Evolutionary conservation across 2,888 invertebrate genomes (phyloP).

Genomic region (Tuberolachnus salignus): DNA sequence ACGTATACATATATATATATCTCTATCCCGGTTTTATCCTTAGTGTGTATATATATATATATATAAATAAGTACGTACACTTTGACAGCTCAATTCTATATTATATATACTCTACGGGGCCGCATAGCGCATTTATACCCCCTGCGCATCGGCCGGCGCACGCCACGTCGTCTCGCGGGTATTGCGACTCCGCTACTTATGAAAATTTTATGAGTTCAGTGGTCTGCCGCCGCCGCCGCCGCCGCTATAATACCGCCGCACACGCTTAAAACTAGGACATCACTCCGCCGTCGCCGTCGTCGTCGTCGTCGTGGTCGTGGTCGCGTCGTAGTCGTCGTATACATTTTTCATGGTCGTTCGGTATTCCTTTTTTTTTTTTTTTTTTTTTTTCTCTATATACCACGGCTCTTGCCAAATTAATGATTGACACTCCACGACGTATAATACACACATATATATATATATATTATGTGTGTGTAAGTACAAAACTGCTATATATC

Average conservation of each 20-base stretch:
- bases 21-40: conserved; percentile 41
- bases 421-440: conserved; percentile 45
- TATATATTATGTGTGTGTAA: neutral
- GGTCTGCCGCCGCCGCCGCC: conserved; percentile 15
- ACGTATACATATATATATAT: too few species aligned
- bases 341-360: conserved; percentile 54
- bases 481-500: conserved; percentile 20
- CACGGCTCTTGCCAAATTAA: conserved; percentile 46
- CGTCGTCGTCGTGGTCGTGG: conserved; percentile 32
- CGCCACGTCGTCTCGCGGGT: conserved; percentile 22
- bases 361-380: conserved; percentile 46
- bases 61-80: neutral
- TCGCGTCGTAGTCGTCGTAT: conserved; percentile 4
- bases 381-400: conserved; percentile 3
- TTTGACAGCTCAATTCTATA: conserved; percentile 50
- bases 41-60: too few species aligned
- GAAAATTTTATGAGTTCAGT: conserved; percentile 48
- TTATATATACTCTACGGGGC: too few species aligned
- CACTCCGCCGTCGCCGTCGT: conserved; percentile 20
- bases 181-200: conserved; percentile 32
- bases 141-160: neutral
- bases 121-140: neutral
- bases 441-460: neutral
- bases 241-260: neutral
- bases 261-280: conserved; percentile 24